Percentiles rank a stretch among this genome's conserved stretches.
Conservation (phyloP, 2,888 invertebrate genomes). For the Ennomos quercinarius region DNA sequence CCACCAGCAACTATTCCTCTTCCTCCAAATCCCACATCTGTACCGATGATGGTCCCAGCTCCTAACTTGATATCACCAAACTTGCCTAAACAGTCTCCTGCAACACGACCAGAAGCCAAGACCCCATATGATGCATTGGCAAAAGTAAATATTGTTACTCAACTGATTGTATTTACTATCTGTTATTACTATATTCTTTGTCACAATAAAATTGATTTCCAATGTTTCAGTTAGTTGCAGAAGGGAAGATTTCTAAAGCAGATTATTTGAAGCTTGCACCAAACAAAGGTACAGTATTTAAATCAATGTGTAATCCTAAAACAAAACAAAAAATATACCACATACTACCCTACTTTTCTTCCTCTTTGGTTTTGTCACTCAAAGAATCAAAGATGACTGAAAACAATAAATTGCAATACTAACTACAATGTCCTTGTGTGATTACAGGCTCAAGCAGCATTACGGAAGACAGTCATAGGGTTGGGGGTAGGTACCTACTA, state of each 20-base stretch:
- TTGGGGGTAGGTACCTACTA: slow-evolving; percentile 63
- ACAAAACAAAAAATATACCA: no score
- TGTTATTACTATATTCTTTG: slow-evolving; percentile 14
- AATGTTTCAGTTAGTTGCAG: slow-evolving; percentile 79
- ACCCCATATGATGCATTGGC: slow-evolving; percentile 73
- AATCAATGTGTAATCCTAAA: neutral
- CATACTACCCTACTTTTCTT: no score
- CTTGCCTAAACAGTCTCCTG: slow-evolving; percentile 16
- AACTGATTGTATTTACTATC: slow-evolving; percentile 6
- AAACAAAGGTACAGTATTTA: slow-evolving; percentile 66
- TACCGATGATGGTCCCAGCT: slow-evolving; percentile 47
- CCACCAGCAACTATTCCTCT: slow-evolving; percentile 39
- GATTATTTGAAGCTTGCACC: slow-evolving; percentile 79
- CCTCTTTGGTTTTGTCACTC: slow-evolving; percentile 8
- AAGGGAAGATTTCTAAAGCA: slow-evolving; percentile 77
- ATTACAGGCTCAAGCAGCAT: slow-evolving; percentile 64
- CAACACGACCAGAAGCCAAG: slow-evolving; percentile 37
- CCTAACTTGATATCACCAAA: slow-evolving; percentile 50
- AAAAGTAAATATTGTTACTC: slow-evolving; percentile 63
- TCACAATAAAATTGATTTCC: slow-evolving; percentile 30
- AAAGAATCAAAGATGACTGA: no score
- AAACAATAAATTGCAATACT: no score
- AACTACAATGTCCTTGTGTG: slow-evolving; percentile 13
- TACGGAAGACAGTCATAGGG: slow-evolving; percentile 59
- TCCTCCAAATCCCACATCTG: slow-evolving; percentile 39